Base-by-base conservation (phyloP, 2,113 vertebrate genomes). In the Dicentrarchus labrax region DNA sequence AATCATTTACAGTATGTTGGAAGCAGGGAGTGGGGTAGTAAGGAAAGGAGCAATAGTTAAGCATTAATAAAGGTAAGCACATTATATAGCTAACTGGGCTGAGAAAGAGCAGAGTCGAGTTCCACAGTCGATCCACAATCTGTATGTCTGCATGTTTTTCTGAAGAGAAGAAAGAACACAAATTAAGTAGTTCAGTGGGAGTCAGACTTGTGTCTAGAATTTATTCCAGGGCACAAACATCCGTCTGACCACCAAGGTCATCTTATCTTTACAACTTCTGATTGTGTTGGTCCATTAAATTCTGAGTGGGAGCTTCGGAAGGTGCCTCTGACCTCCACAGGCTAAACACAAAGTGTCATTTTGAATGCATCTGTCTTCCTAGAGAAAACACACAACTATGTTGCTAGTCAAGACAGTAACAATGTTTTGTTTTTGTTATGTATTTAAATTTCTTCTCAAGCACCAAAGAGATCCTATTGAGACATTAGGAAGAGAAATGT, bases 1-100 rank as follows among this genome's bases (percentile, higher is more conserved):
- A 71, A 74, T 71, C n/a, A 90, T 89, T 88, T 85, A 88, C 80
- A 84, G 53, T 36, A 54, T 61, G 19, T 75, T 69, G 38, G 61
- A 66, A 41, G 19, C n/a, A 74, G 62, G 74, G 83, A 83, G 88
- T 78, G 75, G 13, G 19, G 3, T 4, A 45, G 62, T 45, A 72
- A 41, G 47, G 69, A 54, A 72, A 84, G 30, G 30, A 51, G 60
- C 8, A 5, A 79, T 54, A 43, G 80, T 69, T 84, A 69, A 74
- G 60, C 77, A 80, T 88, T 83, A 82, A 83, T 74, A 89, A 64
- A 76, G 17, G 17, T 78, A 41, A 72, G 50, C 30, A 76, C 41
- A 67, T 68, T 53, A 77, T 53, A 77, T 59, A 30, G 15, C 38
- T 66, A 72, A 84, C 48, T 48, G 47, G 13, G 67, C 51, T 36